Evolutionary conservation across 2,113 vertebrate genomes (phyloP).

Genomic region (Chelonoidis abingdonii): DNA sequence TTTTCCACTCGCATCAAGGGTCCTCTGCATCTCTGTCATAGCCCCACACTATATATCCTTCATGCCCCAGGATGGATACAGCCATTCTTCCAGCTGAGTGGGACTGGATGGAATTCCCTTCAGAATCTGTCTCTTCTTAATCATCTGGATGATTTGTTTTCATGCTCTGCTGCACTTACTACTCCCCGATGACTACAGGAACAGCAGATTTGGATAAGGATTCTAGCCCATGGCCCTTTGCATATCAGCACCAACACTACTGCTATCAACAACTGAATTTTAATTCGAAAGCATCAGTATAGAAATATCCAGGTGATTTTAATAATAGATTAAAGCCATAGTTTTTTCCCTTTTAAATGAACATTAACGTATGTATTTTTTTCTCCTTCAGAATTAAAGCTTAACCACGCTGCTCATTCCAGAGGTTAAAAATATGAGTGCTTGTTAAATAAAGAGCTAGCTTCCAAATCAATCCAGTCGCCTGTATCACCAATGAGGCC

Average conservation of each 20-base stretch:
- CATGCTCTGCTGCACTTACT: not conserved
- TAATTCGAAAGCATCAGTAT: not conserved
- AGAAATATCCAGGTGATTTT: not conserved
- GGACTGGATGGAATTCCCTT: not conserved
- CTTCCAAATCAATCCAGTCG: not conserved
- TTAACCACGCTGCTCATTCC: not conserved
- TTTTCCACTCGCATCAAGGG: not conserved
- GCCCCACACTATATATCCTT: not conserved
- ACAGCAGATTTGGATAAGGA: not conserved
- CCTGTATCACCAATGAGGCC: not conserved
- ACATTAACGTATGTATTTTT: not conserved
- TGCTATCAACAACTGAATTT: not conserved
- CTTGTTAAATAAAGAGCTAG: not conserved
- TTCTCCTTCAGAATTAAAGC: not conserved
- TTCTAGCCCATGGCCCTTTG: not conserved
- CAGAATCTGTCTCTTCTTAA: not conserved
- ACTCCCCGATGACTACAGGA: not conserved
- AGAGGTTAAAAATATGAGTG: fast-evolving
- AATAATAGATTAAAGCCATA: not conserved
- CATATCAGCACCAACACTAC: not conserved
- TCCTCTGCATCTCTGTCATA: not conserved
- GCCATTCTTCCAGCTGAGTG: not conserved
- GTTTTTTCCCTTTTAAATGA: not conserved
- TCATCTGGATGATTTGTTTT: not conserved
- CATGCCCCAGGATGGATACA: not conserved